phyloP scores from a whole-genome alignment of 2,797 vertebrate species.

The Pangasius macronema region DNA sequence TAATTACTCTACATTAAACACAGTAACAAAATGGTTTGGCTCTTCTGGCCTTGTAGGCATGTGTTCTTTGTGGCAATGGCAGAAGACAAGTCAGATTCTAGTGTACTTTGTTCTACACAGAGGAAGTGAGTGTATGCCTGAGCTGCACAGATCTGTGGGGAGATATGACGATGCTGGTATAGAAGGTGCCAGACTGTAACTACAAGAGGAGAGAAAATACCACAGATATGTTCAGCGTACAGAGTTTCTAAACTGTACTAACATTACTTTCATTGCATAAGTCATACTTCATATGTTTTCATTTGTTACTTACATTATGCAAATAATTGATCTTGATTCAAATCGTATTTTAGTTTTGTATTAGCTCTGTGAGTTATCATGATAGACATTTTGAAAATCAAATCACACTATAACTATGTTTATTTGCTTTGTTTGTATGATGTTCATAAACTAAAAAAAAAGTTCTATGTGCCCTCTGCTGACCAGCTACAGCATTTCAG shows the following conservation, averaged over 20 bases:
- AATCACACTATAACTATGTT: not conserved
- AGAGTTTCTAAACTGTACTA: not conserved
- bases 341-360: not conserved
- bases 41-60: not conserved
- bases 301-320: not conserved
- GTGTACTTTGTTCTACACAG: conserved; percentile 17
- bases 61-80: not conserved
- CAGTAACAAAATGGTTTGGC: not conserved
- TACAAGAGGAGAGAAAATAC: not conserved
- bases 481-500: not conserved
- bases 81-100: conserved; percentile 12
- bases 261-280: not conserved
- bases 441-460: not conserved
- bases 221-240: not conserved
- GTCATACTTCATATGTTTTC: not conserved
- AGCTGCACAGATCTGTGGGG: conserved; percentile 43
- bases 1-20: not conserved
- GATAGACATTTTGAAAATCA: not conserved
- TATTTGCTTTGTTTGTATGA: not conserved
- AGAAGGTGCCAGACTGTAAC: not conserved
- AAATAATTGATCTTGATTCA: not conserved
- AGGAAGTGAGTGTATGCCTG: conserved; percentile 39
- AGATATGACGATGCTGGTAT: conserved; percentile 4
- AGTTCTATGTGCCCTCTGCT: conserved; percentile 17
- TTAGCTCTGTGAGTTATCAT: not conserved